phyloP scores from a whole-genome alignment of 37 sponge, comb jelly and placozoan species.

The Halisarca cf. caerulea region DNA sequence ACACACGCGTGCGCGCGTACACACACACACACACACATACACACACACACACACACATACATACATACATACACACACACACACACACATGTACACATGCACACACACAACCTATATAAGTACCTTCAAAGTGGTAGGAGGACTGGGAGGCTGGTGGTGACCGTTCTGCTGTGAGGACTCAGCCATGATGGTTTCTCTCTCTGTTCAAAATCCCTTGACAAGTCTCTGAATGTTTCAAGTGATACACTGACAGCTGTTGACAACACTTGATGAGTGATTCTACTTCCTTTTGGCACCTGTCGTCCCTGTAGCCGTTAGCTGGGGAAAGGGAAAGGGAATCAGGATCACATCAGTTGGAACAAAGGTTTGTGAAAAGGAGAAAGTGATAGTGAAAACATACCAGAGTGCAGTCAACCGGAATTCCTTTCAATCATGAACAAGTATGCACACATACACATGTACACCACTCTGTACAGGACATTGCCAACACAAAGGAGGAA shows the following conservation, averaged over 20 bases:
- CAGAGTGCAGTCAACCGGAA: no score
- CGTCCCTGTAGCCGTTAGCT: constrained; percentile 67
- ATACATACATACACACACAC: no score
- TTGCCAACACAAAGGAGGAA: neutral
- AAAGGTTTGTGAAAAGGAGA: no score
- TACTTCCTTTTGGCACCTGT: constrained; percentile 35
- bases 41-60: no score
- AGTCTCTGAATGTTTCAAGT: constrained; percentile 33
- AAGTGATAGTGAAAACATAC: no score
- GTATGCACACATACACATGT: neutral
- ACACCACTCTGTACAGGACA: no score
- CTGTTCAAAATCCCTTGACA: constrained; percentile 27
- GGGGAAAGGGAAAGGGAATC: neutral
- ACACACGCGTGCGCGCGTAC: no score
- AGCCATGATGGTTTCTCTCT: neutral
- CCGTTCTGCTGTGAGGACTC: neutral
- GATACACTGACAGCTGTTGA: constrained; percentile 28
- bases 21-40: no score
- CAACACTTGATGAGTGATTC: constrained; percentile 43
- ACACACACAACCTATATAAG: neutral
- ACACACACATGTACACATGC: neutral
- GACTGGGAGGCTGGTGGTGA: neutral
- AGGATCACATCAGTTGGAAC: no score
- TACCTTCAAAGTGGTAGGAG: constrained; percentile 8
- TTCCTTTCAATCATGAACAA: no score